These are phyloP conservation scores for Zaprionus africanus DNA, from an alignment of 1,140 invertebrate species.

Conservation along the genomic window DNA sequence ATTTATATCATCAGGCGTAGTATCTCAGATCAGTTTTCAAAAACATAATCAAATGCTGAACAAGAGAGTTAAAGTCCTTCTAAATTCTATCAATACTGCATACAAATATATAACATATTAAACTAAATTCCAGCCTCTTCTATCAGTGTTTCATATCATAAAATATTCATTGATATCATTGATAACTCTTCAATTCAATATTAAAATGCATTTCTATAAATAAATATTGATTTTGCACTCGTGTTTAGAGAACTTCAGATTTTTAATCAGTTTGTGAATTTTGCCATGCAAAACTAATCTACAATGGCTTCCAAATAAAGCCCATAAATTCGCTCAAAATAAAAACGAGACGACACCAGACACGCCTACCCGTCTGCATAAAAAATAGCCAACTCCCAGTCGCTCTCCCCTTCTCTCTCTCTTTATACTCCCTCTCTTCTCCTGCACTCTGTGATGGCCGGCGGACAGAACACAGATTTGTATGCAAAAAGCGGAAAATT, in stretches of 20 bases:
- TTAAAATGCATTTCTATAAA: not conserved
- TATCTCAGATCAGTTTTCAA: no score
- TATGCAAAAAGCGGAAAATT: conserved; percentile 61
- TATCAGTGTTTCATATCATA: not conserved
- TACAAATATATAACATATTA: no score
- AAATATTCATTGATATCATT: not conserved
- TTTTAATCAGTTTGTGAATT: conserved; percentile 74
- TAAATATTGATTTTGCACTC: conserved; percentile 42
- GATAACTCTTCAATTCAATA: conserved; percentile 1
- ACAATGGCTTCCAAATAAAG: conserved; percentile 58
- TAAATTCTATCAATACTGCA: no score
- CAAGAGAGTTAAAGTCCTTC: no score
- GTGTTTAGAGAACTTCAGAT: conserved; percentile 23
- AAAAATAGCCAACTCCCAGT: conserved; percentile 49
- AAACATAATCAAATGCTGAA: no score
- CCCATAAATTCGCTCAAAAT: conserved; percentile 64
- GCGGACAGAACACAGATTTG: conserved; percentile 56
- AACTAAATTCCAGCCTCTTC: not conserved
- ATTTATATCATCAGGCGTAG: no score
- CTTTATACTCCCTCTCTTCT: not conserved
- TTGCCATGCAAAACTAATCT: conserved; percentile 70
- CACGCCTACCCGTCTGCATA: conserved; percentile 32
- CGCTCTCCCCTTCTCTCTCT: not conserved
- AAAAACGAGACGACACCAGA: conserved; percentile 25
- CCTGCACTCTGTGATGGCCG: conserved; percentile 51